These are phyloP conservation scores for Chymomyza amoena DNA, from an alignment of 2,888 invertebrate species.

Conservation along the genomic window DNA sequence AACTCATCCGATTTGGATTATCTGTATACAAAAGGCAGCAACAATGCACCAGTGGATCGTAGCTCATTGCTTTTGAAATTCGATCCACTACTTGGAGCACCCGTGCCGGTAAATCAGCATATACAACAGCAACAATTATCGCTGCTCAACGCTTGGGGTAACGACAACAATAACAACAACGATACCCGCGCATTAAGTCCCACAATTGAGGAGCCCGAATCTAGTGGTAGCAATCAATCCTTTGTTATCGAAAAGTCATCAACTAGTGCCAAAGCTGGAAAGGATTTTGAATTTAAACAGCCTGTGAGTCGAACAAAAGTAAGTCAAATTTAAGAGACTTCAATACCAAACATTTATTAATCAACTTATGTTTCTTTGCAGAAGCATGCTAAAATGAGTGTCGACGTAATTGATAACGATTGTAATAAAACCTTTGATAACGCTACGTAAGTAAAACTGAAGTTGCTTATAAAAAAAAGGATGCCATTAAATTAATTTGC, in stretches of 20 bases:
- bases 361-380: conserved; percentile 23
- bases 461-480: not conserved
- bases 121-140: conserved; percentile 46
- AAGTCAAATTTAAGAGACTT: conserved; percentile 7
- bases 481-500: not conserved
- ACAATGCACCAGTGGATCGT: conserved; percentile 72
- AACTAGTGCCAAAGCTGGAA: conserved; percentile 58
- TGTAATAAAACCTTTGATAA: conserved; percentile 77
- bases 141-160: conserved; percentile 47
- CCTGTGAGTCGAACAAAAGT: conserved; percentile 61
- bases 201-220: conserved; percentile 76
- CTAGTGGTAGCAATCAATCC: conserved; percentile 64
- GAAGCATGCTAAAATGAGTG: conserved; percentile 79
- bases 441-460: conserved; percentile 70
- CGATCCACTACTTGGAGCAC: conserved; percentile 77
- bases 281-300: conserved; percentile 46
- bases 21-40: conserved; percentile 77
- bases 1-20: conserved; percentile 78
- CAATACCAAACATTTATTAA: not conserved
- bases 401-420: conserved; percentile 78
- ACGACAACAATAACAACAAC: conserved; percentile 33
- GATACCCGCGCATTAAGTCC: conserved; percentile 65
- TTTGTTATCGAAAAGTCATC: conserved; percentile 50
- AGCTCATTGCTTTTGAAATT: conserved; percentile 77
- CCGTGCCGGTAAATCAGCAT: conserved; percentile 71